phyloP scores from a whole-genome alignment of 2,113 vertebrate genomes.

The Galbula dea region DNA sequence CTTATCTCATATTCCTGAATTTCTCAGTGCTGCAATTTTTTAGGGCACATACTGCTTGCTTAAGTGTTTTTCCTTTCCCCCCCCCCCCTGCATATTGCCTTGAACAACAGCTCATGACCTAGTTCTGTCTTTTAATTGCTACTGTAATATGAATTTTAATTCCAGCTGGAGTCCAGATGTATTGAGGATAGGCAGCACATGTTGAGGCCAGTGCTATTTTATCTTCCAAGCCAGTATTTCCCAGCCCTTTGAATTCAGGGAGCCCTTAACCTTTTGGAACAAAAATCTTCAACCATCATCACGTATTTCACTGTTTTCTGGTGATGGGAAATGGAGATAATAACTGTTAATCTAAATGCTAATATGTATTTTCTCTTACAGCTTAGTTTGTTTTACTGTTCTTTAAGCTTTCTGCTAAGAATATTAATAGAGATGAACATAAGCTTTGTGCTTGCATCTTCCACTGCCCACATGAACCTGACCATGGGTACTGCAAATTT shows the following conservation, averaged over 20 bases:
- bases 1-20: not conserved
- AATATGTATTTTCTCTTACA: slow-evolving; percentile 23
- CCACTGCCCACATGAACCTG: not conserved
- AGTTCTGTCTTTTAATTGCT: slow-evolving; percentile 62
- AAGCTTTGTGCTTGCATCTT: not conserved
- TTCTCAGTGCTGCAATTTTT: not conserved
- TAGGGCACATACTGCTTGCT: not conserved
- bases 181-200: not conserved
- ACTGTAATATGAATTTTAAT: slow-evolving; percentile 47
- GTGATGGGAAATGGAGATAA: slow-evolving; percentile 18
- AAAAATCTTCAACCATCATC: not conserved
- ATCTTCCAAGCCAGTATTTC: not conserved
- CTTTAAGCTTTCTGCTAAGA: not conserved
- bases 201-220: not conserved
- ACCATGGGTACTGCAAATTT: not conserved
- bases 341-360: slow-evolving; percentile 44
- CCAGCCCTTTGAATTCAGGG: not conserved
- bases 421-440: not conserved
- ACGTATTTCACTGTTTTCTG: not conserved
- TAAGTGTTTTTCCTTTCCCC: not conserved
- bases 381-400: not conserved
- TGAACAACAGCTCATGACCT: slow-evolving; percentile 53
- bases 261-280: not conserved
- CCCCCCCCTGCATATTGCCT: not conserved
- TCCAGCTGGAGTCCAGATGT: not conserved